Evolutionary conservation across 2,888 invertebrate species (phyloP), one percentile per base, ranked within the genome.

Genomic region (Aporophyla nigra): DNA sequence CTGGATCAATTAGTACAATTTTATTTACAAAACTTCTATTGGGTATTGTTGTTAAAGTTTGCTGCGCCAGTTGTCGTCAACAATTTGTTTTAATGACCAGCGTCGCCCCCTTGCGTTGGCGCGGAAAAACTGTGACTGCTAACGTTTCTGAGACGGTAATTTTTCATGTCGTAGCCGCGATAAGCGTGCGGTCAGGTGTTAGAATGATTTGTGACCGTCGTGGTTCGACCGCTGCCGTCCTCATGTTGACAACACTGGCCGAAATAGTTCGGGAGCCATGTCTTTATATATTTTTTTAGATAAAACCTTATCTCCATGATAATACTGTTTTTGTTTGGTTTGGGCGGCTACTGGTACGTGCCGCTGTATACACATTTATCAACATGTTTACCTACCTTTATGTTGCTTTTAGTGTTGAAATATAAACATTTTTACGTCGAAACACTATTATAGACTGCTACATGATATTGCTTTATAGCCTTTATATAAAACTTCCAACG

Each of bases 151-250:
- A 93, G 93, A 93, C 92, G 92, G 94, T 92, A 93, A 96, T 96
- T 96, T 96, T 96, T 96, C 96, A 96, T 94, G 95, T 93, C 91
- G 91, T 78, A 89, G 89, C 89, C 89, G 91, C 96, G 96, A 96
- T 96, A 96, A 94, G 89, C 88, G 82, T 76, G 89, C 89, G 95
- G 94, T 95, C 95, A 96, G 96, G 96, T 95, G 96, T 94, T 94
- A 92, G 93, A 95, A 95, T 96, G 96, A 96, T 96, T 96, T 96
- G 96, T 96, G 90, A 85, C 90, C 90, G 83, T 71, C 78, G 86
- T 62, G 74, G 82, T 77, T 86, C 76, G 87, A 88, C 88, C 88
- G 86, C 87, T 87, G 85, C 83, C 89, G 84, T 86, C 88, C 88
- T 91, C 87, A 90, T 89, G 90, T 92, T 92, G 92, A 91, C 92